Evolutionary conservation across 2,888 invertebrate species (phyloP).

Genomic region (Ornithoptera alexandrae): DNA sequence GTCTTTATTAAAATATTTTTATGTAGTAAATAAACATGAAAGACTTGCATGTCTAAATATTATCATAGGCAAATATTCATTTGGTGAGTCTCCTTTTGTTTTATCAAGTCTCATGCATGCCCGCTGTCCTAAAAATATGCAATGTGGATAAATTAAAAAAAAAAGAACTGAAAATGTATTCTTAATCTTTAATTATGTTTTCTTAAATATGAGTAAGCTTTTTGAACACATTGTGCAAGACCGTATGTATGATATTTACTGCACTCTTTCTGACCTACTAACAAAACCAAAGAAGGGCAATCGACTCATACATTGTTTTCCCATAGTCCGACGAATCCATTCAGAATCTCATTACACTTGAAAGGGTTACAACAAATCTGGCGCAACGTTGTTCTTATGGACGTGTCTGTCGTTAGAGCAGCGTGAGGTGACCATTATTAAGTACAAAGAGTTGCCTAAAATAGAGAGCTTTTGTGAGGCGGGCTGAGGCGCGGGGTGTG

Average conservation of each 20-base stretch:
- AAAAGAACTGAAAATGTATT: no score
- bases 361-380: constrained; percentile 75
- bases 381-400: constrained; percentile 76
- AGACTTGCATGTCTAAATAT: no score
- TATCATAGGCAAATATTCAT: neutral
- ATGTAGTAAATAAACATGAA: no score
- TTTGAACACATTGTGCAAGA: neutral
- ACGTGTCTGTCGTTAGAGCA: constrained; percentile 79
- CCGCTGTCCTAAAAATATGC: no score
- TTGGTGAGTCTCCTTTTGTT: neutral
- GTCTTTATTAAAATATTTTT: neutral
- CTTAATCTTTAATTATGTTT: neutral
- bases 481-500: constrained; percentile 67
- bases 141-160: no score
- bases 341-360: constrained; percentile 78
- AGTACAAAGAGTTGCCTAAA: constrained; percentile 80
- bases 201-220: neutral
- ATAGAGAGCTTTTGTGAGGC: constrained; percentile 80
- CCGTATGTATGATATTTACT: constrained; percentile 28
- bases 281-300: constrained; percentile 59
- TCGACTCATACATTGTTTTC: constrained; percentile 68
- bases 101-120: no score
- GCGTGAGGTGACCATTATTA: constrained; percentile 80
- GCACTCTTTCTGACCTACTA: constrained; percentile 61
- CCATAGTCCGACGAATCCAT: constrained; percentile 71